Base-by-base conservation (phyloP, 92 coral and sea anemone species). In the Porites evermanni region DNA sequence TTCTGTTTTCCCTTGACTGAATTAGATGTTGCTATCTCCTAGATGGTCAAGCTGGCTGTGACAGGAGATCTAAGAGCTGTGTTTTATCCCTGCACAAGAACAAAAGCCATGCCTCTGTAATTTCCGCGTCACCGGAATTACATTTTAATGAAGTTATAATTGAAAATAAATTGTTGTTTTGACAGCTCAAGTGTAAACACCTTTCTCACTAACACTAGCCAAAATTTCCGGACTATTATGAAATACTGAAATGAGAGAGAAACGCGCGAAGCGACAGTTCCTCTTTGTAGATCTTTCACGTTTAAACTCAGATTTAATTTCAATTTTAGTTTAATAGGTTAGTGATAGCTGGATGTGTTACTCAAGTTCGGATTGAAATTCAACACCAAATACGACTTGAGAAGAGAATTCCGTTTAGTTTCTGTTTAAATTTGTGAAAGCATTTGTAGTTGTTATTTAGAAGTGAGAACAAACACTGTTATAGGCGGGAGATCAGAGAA, bases 71-170 rank as follows among this genome's bases (percentile, higher is more conserved):
- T 67, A 16, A 23, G 12, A 64, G 68, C 11, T 52, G 69, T 75
- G 79, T 86, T 92, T 86, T 85, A 81, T 81, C 78, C 84, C 90
- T 65, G 78, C 67, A 18, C 75, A 23, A 44, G 79, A 67, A 90
- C 89, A 85, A 91, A 90, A 88, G 80, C 86, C 74, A 70, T 86
- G 67, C 85, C 88, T 61, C 11, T 75, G 94, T 83, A 83, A 95
- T 95, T 92, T 95, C 98, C 98, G 98, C 72, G 87, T 52, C 8
- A 86, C 98, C 95, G 98, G 95, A 92, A 92, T 91, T 79, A 53
- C 70, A 83, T 84, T 77, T 75, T 87, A 92, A 92, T 89, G 89
- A 87, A 79, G 63, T 82, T 68, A 83, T 88, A 94, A 94, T 92
- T 85, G 89, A 89, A 73, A 83, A 83, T 73, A 63, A 73, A 74